Base-by-base conservation (phyloP, 2,888 invertebrate species). In the Pantelozetes paolii region DNA sequence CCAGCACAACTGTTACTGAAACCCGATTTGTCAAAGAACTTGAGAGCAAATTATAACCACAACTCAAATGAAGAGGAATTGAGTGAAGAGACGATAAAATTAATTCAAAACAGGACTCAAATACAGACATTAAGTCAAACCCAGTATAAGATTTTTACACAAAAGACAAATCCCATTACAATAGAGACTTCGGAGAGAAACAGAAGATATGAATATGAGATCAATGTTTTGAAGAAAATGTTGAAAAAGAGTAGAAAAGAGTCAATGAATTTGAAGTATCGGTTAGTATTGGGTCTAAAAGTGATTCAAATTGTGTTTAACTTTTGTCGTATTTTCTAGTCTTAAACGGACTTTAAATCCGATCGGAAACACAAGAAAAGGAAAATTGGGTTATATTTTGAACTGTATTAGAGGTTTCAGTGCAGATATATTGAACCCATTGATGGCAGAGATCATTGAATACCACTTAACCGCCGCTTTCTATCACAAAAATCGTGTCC, bases 181-280 rank as follows among this genome's bases (percentile, higher is more conserved):
- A 42, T 15, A 20, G 45, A 69, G 1, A 28, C 9, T 28, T 69
- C 69, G 1, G 42, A 1, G 1, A 11, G n/a, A 45, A 42, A 69
- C 36, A 20, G 13, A 6, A 23, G 36, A 69, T 42, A 69, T 28
- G 11, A 42, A 20, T 13, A 32, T 26, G 69, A 69, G 8, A 26
- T 69, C 23, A 69, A 69, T 15, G 28, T 1, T 45, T 42, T 69
- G 5, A 69, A 15, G 69, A 45, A 69, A 36, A 42, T 45, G 36
- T 23, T 69, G 26, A 26, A 2, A 2, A 69, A 69, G 28, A 36
- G 26, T 26, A 69, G 28, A 23, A 69, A 69, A 69, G 45, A 69
- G 18, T 42, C 45, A 11, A 42, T 69, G 40, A 69, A 69, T 69
- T 45, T 69, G 26, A 23, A 18, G 18, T 69, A 69, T 45, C 42